Evolutionary conservation across 2,888 invertebrate genomes (phyloP), one percentile per base, ranked within the genome.

Genomic region (Elgonia sp.): DNA sequence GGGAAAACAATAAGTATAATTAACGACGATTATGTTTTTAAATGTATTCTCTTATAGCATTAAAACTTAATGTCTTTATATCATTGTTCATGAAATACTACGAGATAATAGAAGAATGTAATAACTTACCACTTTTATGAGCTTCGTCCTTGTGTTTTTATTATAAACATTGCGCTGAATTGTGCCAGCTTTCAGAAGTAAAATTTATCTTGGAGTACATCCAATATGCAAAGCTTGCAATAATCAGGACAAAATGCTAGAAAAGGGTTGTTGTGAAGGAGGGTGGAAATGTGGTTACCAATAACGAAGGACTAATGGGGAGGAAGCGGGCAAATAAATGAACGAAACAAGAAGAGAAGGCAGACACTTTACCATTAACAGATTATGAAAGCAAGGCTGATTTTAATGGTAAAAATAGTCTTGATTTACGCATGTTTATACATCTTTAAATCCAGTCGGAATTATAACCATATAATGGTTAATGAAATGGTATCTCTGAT

Each of bases 281-380:
- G 77, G 80, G 73, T 65, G 53, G n/a, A 75, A 69, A 79, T 21
- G 89, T 67, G 70, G 69, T 72, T 70, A 85, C 73, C 70, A 85
- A 79, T 80, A 80, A 80, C 67, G 73, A 72, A 85, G 67, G 80
- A 67, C 80, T 80, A 85, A 80, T 80, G 62, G 97, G 97, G 93
- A 95, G 96, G 75, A 95, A 96, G 91, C n/a, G n/a, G n/a, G n/a
- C n/a, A n/a, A n/a, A n/a, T n/a, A n/a, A n/a, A n/a, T n/a, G n/a
- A n/a, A n/a, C n/a, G n/a, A n/a, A n/a, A n/a, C n/a, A n/a, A n/a
- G n/a, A n/a, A n/a, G n/a, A n/a, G n/a, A n/a, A n/a, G n/a, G n/a
- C n/a, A n/a, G n/a, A n/a, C n/a, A n/a, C n/a, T n/a, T n/a, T n/a
- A n/a, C n/a, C n/a, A n/a, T n/a, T n/a, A n/a, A n/a, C n/a, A n/a